Base-by-base conservation (phyloP, 2,888 invertebrate genomes). In the Hydropsyche betteni region DNA sequence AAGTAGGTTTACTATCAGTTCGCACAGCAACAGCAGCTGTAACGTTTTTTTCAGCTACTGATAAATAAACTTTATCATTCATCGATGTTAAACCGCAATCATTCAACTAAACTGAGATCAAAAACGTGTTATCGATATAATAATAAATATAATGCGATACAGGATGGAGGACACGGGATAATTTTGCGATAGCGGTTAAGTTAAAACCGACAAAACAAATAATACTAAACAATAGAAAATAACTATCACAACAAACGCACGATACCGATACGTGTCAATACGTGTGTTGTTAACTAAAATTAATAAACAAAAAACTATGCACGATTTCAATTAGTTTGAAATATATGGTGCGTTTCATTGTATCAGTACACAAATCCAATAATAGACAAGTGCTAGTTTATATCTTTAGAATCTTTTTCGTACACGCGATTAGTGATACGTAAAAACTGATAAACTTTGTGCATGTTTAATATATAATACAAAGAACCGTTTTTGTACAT, bases 111-210 rank as follows among this genome's bases (percentile, higher is more conserved):
- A 24, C 24, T 7, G 6, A 55, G 50, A 52, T 53, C 34, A 51
- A 33, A 50, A 50, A 50, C n/a, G 69, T 52, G 33, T 68, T 75
- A 71, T 70, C 75, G 58, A 36, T 36, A 44, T 14, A 24, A n/a
- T 24, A 24, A 24, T 10, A 14, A n/a, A 73, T 51, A 68, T 52
- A 33, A 24, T 50, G 36, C 74, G 38, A 69, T 50, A 51, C 70
- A 71, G 76, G 76, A 78, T 74, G 74, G 78, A 78, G 53, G 76
- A 77, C n/a, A 71, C 74, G 12, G 76, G 76, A 78, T 75, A 75
- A 70, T 14, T 50, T 44, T 44, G 33, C 74, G 78, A 76, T 78
- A 75, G 75, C 61, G 78, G 76, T 76, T 72, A 69, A 75, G 69
- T 75, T 73, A 68, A 14, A 33, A 8, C 8, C 14, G 16, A 16